Base-by-base conservation (phyloP, 1,140 invertebrate species). In the Tetramorium alpestre region DNA sequence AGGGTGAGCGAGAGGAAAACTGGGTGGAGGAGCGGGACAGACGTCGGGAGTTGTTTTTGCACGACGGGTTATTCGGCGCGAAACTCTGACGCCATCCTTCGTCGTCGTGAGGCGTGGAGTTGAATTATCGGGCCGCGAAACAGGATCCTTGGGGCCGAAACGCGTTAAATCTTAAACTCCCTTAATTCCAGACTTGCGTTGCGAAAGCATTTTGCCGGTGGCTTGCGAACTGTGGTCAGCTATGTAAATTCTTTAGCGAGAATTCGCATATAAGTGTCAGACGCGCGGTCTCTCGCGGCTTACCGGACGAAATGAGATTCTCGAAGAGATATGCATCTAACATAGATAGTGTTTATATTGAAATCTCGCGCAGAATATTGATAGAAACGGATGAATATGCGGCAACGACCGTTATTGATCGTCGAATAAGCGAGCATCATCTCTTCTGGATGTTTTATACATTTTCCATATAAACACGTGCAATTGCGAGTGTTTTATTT, bases 161-260 rank as follows among this genome's bases (percentile, higher is more conserved):
- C 81, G 80, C 88, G 88, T 89, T 90, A 89, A 90, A 89, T 89
- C 88, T 87, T 85, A 87, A 89, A 88, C 85, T 76, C 67, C 73
- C 84, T 89, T 90, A 89, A 90, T 90, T 89, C 85, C 88, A 28
- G 62, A 84, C 47, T 78, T 22, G 54, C 80, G 72, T 87, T 72
- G 65, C 41, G 51, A 44, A 82, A 89, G 33, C 78, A 64, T 75
- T 80, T 67, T 49, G 78, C 41, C 49, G 41, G 44, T 44, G 85
- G 60, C 18, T 49, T 77, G 80, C 75, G 11, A 51, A 67, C 75
- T 51, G 47, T 73, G 64, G 77, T 28, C 41, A 72, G 41, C 78
- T 78, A 90, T 89, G 89, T 62, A 89, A 90, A 90, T 87, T 77
- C 54, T 58, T 33, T 38, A 7, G 72, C 67, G 85, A 81, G 65